These are phyloP conservation scores for Plectrocnemia conspersa DNA, from an alignment of 1,140 invertebrate genomes.

Conservation along the genomic window DNA sequence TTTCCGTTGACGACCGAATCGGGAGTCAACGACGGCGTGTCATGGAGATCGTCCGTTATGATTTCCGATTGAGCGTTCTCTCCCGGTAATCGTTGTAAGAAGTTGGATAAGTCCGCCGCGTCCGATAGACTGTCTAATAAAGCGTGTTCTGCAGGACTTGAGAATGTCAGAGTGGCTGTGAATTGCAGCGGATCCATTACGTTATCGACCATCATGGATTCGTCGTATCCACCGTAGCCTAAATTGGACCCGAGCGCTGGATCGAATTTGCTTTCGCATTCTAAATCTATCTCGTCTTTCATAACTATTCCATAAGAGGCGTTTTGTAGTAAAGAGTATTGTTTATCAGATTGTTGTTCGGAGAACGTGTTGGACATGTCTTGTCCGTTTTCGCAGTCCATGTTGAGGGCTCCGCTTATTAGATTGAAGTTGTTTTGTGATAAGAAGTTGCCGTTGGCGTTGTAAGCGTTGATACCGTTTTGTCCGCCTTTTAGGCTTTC, in stretches of 20 bases:
- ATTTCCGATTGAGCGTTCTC: conserved; percentile 59
- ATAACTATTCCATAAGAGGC: conserved; percentile 71
- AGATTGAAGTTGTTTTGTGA: conserved; percentile 53
- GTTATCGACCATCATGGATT: conserved; percentile 69
- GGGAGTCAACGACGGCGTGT: conserved; percentile 56
- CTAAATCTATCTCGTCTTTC: conserved; percentile 67
- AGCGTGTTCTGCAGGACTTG: conserved; percentile 68
- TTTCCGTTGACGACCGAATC: conserved; percentile 59
- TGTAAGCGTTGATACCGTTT: conserved; percentile 53
- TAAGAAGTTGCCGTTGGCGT: conserved; percentile 50
- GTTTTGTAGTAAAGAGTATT: conserved; percentile 77
- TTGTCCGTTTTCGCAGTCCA: conserved; percentile 69
- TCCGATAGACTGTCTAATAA: conserved; percentile 66
- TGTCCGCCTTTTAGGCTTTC: conserved; percentile 76
- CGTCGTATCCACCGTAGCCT: conserved; percentile 65
- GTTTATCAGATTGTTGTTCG: conserved; percentile 57
- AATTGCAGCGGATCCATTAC: conserved; percentile 77
- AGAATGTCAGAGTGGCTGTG: conserved; percentile 73
- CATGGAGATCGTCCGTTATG: conserved; percentile 53
- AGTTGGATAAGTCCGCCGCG: conserved; percentile 67
- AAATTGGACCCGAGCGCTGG: conserved; percentile 53
- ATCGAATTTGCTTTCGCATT: conserved; percentile 70
- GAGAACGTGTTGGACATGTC: conserved; percentile 48
- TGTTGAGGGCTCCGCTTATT: conserved; percentile 59
- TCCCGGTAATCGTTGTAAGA: conserved; percentile 61